These are phyloP conservation scores for Dusona sp. DNA, from an alignment of 2,888 invertebrate species.

Conservation along the genomic window DNA sequence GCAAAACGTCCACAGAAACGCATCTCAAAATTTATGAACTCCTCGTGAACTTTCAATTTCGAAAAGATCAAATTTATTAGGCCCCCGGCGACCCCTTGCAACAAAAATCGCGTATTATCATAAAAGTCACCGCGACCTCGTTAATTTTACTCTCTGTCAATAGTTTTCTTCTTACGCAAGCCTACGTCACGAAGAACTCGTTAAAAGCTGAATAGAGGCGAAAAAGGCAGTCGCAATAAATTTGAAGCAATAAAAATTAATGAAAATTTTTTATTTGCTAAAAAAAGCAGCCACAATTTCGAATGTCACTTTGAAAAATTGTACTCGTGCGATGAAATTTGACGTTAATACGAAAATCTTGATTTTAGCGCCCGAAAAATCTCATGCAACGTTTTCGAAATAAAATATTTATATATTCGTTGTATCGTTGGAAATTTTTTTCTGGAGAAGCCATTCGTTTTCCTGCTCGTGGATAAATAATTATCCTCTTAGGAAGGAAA, in stretches of 20 bases:
- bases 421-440: background rate
- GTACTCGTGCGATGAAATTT: too few relatives aligned
- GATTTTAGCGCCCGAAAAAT: background rate
- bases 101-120: background rate
- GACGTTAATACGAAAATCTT: too few relatives aligned
- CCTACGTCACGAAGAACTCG: background rate
- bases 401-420: too few relatives aligned
- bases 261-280: background rate
- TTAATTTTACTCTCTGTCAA: background rate
- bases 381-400: background rate
- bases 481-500: background rate
- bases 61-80: conserved; percentile 46
- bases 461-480: background rate
- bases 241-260: background rate
- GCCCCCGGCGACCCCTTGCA: background rate
- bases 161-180: background rate
- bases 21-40: conserved; percentile 17
- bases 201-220: background rate
- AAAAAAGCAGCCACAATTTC: background rate
- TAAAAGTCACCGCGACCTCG: background rate
- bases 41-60: conserved; percentile 7
- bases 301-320: background rate
- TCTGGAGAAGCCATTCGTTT: background rate
- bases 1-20: conserved; percentile 3
- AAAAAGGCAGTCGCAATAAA: background rate